phyloP scores from a whole-genome alignment of 2,797 vertebrate species.

The Pachyuromys duprasi region DNA sequence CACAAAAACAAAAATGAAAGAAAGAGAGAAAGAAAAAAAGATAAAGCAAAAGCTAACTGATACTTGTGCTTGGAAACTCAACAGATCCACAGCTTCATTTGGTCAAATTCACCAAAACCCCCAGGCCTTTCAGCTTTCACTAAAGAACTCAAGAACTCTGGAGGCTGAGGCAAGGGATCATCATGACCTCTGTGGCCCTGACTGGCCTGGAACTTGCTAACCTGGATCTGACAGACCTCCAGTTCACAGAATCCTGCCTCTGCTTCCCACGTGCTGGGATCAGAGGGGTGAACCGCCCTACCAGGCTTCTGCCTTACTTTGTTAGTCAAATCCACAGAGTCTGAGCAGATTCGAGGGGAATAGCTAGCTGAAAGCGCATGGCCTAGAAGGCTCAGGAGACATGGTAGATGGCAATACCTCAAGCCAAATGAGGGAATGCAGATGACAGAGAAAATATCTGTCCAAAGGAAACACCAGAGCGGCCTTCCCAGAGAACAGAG shows the following conservation, averaged over 20 bases:
- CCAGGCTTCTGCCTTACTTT: background rate
- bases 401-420: too few relatives aligned
- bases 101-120: conserved; percentile 20
- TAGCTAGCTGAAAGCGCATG: background rate
- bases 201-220: background rate
- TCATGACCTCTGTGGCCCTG: background rate
- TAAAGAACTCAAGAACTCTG: background rate
- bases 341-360: background rate
- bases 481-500: background rate
- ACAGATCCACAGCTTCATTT: background rate
- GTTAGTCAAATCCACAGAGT: background rate
- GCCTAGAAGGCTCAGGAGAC: background rate
- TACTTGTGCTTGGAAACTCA: background rate
- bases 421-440: background rate
- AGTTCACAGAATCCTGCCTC: background rate
- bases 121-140: background rate
- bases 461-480: background rate
- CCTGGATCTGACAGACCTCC: background rate
- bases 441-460: background rate
- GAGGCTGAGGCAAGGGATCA: background rate
- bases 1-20: background rate
- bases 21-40: background rate
- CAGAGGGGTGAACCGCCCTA: too few relatives aligned
- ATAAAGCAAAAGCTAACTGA: background rate
- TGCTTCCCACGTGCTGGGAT: background rate